Percentiles rank a stretch among this genome's conserved stretches.
phyloP scores from a whole-genome alignment of 2,113 vertebrate species.

The Lipophrys pholis region DNA sequence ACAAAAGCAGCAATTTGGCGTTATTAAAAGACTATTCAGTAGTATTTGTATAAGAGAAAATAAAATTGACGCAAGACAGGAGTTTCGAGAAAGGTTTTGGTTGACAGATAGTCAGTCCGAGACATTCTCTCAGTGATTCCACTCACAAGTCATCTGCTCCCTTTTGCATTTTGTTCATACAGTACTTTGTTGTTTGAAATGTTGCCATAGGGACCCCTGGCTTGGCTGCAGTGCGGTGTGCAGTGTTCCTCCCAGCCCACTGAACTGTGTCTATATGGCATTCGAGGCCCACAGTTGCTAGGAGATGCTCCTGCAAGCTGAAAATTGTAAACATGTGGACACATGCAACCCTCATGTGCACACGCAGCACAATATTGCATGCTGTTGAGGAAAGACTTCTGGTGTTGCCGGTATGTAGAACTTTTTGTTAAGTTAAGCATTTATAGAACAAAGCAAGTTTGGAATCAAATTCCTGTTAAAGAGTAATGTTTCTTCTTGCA shows the following conservation, averaged over 20 bases:
- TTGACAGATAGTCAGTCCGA: slow-evolving; percentile 18
- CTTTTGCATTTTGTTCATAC: slow-evolving; percentile 51
- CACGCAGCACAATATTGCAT: slow-evolving; percentile 44
- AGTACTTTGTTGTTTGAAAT: slow-evolving; percentile 45
- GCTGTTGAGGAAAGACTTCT: slow-evolving; percentile 31
- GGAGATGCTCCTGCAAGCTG: slow-evolving; percentile 70
- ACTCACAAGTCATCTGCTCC: slow-evolving; percentile 33
- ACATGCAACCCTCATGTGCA: slow-evolving; percentile 59
- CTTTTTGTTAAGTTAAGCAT: not conserved
- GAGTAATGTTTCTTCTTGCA: too few species aligned
- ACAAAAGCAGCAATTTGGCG: not conserved
- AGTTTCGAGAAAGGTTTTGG: not conserved
- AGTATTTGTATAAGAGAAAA: too few species aligned
- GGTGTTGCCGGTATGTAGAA: slow-evolving; percentile 14
- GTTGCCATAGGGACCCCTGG: slow-evolving; percentile 76
- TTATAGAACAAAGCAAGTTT: not conserved
- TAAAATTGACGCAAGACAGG: too few species aligned
- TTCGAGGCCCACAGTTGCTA: slow-evolving; percentile 73
- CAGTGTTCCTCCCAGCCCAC: slow-evolving; percentile 63
- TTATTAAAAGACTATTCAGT: too few species aligned
- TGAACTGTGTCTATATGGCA: slow-evolving; percentile 67
- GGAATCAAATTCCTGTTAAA: slow-evolving; percentile 1
- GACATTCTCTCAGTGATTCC: slow-evolving; percentile 33
- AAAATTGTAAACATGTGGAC: slow-evolving; percentile 66
- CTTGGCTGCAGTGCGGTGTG: slow-evolving; percentile 58